Evolutionary conservation across 2,113 vertebrate species (phyloP), one percentile per base, ranked within the genome.

Genomic region (Synchiropus splendidus): DNA sequence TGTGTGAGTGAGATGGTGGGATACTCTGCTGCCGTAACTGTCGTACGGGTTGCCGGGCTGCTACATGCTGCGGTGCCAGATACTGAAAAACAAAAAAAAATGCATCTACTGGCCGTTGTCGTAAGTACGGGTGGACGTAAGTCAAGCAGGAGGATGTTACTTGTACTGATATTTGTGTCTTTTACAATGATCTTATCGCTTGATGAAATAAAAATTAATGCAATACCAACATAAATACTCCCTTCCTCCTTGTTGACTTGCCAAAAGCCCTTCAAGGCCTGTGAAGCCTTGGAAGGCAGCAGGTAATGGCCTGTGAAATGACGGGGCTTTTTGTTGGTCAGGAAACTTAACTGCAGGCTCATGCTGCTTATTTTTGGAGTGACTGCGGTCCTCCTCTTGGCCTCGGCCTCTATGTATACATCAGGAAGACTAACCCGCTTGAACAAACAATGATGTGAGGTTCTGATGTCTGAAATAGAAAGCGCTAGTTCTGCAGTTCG

Each of bases 231-330:
- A 27, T 8, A 27, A 27, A 27, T 8, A 27, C 8, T 27, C 8
- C 21, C 67, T 8, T 27, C 61, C 59, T 45, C 48, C 2, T 21
- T 52, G 53, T 57, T 27, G 17, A 42, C 57, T 48, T 13, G 5
- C 59, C 59, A 57, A 69, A 38, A 69, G 62, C 33, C 56, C 67
- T 65, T 61, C 67, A 52, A 51, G 14, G 48, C 54, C 33, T 37
- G 4, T 6, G 44, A 52, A 48, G 18, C 40, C 60, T 71, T 41
- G 39, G 43, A 8, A 66, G 61, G 69, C 66, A 51, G 69, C 77
- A 75, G 75, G 73, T 78, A 82, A 78, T 74, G 74, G 69, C 63
- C 66, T 80, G 71, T 77, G 79, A 74, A 78, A 82, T 78, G 75
- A 78, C 73, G 74, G 69, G 70, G 64, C 73, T 72, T 75, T 75